Evolutionary conservation across 1,140 invertebrate genomes (phyloP).

Genomic region (Eupeodes corollae): DNA sequence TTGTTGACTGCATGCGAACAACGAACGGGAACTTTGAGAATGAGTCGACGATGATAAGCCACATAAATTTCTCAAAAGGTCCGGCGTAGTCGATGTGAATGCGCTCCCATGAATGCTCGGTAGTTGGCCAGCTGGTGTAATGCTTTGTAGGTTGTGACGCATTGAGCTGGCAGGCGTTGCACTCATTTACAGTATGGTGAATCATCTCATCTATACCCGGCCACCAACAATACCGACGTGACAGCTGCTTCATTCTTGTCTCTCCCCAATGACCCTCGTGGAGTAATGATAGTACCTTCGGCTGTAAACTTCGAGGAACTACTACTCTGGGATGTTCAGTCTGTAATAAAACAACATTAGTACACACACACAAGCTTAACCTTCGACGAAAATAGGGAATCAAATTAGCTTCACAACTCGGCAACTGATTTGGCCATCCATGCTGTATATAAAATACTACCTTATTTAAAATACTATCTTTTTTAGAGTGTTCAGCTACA

Average conservation of each 20-base stretch:
- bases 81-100: slow-evolving; percentile 19
- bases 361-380: neutral
- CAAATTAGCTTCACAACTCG: neutral
- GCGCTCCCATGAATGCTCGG: slow-evolving; percentile 18
- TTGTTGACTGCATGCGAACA: slow-evolving; percentile 3
- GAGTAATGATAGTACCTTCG: neutral
- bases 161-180: no score
- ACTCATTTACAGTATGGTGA: no score
- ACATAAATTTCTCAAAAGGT: slow-evolving; percentile 11
- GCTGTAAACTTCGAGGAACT: neutral
- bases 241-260: neutral
- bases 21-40: slow-evolving; percentile 26
- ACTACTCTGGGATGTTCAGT: neutral
- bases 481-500: neutral
- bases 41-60: slow-evolving; percentile 17
- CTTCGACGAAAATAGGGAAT: neutral
- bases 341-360: neutral
- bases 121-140: slow-evolving; percentile 14
- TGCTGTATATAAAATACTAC: neutral
- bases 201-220: no score
- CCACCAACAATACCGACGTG: no score
- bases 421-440: neutral
- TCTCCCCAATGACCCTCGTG: neutral
- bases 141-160: neutral
- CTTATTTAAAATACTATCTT: neutral